Evolutionary conservation across 1,140 invertebrate species (phyloP), one percentile per base, ranked within the genome.

Genomic region (Leucophenga varia): DNA sequence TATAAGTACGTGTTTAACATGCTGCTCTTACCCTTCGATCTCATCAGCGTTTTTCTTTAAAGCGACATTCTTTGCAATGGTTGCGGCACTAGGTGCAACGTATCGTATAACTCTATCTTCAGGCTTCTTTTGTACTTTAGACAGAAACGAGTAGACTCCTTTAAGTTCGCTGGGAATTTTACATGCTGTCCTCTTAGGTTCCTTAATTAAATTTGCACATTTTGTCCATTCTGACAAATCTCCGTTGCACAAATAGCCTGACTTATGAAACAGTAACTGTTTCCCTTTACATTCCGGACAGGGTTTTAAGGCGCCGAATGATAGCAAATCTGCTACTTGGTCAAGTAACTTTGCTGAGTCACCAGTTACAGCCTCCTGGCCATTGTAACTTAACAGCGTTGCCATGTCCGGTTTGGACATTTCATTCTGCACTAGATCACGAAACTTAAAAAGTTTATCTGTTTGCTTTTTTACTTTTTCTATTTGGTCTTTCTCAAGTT

Each of bases 141-240:
- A 82, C 61, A 95, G 77, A 57, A 86, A 83, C 1, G 75, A 47
- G 52, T 80, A 79, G 3, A 78, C 59, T 52, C 85, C 78, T 64
- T 84, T 82, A 1, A 88, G 78, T 18, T 84, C 78, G 13, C 76
- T 72, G 2, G 93, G 90, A 21, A 97, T 74, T 61, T 81, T 81
- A 58, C 95, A 91, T 35, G 81, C 72, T n/a, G 69, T 81, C 43
- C 91, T 77, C 58, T 86, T 80, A 6, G 95, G 95, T 16, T 86
- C 80, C 57, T 84, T 82, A 0, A 84, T 84, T 7, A 85, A 64
- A 55, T 87, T 84, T 32, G 81, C 79, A 74, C 96, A 98, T 75
- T 90, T 92, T 1, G 90, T 87, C 91, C 93, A 98, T 73, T 95
- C 95, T 17, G 86, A 88, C 22, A 95, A 57, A 73, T 88, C 79